Base-by-base conservation (phyloP, 2,797 vertebrate genomes). In the Gymnoscopelus braueri region DNA sequence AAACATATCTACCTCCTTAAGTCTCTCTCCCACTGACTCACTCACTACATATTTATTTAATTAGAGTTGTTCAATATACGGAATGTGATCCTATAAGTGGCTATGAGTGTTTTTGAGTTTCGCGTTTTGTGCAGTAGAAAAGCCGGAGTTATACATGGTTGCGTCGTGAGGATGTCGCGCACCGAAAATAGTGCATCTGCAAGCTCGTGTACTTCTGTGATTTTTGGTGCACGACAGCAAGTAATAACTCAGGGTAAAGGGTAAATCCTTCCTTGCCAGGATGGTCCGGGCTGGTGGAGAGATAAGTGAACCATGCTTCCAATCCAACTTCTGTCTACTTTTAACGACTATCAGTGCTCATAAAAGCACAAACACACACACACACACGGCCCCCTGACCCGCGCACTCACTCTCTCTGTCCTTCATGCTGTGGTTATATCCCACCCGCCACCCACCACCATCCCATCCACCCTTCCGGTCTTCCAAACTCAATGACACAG, bases 401-500 rank as follows among this genome's bases (percentile, higher is more conserved):
- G 35, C 57, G 63, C 53, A 58, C 53, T 50, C 19, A 63, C 47
- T 74, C 73, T 68, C 50, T 78, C 83, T 83, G 82, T 86, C 86
- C 88, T 89, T 86, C 84, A 86, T 87, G 88, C 84, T 84, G 77
- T 72, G 86, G 82, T 81, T 83, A 77, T n/a, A 35, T 32, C 51
- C 32, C 53, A 47, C 58, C n/a, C 19, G 39, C 23, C 53, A 29
- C 23, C 24, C 68, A 4, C 14, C 35, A n/a, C 48, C 26, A 57
- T 2, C 51, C 70, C 66, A 51, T 63, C 60, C 71, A 50, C 49
- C 65, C 29, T 87, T 89, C 87, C 82, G 78, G 80, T 88, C 74
- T 55, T 79, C 83, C 84, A 90, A 91, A 91, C 86, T 83, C 91
- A 91, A 89, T 92, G 91, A 92, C 90, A 89, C 89, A 90, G 89